phyloP scores from a whole-genome alignment of 1,140 invertebrate species.

The Anastatus disparis region DNA sequence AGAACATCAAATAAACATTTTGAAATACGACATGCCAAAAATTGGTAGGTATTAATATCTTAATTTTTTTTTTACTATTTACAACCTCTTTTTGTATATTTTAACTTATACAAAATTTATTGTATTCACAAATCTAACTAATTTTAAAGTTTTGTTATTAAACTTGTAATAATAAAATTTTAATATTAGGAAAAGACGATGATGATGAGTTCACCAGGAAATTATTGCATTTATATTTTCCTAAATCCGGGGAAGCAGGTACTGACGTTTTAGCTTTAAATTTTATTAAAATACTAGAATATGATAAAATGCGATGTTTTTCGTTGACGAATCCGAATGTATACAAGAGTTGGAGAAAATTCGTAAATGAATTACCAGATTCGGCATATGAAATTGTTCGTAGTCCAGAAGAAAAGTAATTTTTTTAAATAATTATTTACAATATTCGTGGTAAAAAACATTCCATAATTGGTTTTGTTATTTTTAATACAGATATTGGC shows the following conservation, averaged over 20 bases:
- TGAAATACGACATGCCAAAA: no score
- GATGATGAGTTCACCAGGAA: conserved; percentile 4
- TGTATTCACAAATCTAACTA: no score
- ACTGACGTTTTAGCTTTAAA: conserved; percentile 8
- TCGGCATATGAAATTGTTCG: conserved; percentile 24
- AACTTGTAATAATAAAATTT: no score
- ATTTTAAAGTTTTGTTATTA: no score
- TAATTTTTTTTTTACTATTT: no score
- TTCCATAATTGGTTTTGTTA: not conserved
- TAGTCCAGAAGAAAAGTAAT: conserved; percentile 16
- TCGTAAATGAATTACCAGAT: conserved; percentile 28
- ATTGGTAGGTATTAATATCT: no score
- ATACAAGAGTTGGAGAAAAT: conserved; percentile 30
- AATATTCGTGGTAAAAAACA: not conserved
- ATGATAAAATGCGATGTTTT: conserved; percentile 2
- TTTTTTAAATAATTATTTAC: not conserved
- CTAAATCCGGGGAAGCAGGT: not conserved
- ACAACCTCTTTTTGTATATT: no score
- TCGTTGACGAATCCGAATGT: conserved; percentile 36
- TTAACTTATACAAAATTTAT: no score
- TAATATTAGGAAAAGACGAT: no score
- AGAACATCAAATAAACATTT: no score
- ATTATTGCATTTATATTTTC: conserved; percentile 17
- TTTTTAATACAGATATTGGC: conserved; percentile 37
- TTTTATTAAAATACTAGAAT: conserved; percentile 19